Evolutionary conservation across 2,113 vertebrate species (phyloP), one percentile per base, ranked within the genome.

Genomic region (Platysternon megacephalum): DNA sequence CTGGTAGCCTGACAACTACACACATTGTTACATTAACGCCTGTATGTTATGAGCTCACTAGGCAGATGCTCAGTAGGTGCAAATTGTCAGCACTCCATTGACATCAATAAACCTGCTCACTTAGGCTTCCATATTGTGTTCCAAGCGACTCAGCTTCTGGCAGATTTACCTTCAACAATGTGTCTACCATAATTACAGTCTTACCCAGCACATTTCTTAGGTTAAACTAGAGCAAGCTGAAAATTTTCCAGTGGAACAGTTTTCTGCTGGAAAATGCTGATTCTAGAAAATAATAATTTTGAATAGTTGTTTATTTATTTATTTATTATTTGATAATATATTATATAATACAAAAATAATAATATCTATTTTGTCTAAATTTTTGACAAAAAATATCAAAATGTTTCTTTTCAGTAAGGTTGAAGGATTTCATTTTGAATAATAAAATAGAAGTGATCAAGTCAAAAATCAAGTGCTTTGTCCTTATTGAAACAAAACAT

Each of bases 101-200:
- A 48, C 87, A 42, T 48, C 48, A 86, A 51, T 53, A 3, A 2
- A 35, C 26, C 86, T 88, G 51, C 14, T 90, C 56, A 17, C 2
- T 17, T 1, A 2, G 55, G 48, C 35, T 78, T 21, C 79, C 29
- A 55, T 14, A 21, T 0, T n/a, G 2, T 21, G 44, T 52, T 80
- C 76, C 42, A 46, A 2, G 26, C 5, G 0, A 0, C 4, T 32
- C 80, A 28, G 80, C n/a, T 6, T 55, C 80, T 42, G 35, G n/a
- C 51, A 82, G 51, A 82, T 39, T 42, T 52, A 11, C 42, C 74
- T 76, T 53, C 72, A 19, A 35, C 6, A 24, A 0, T 2, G 82
- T 39, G 78, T 7, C 22, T 35, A 14, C 49, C 1, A 0, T 39
- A 65, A 49, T 6, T 13, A 48, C 32, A 1, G 0, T 22, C 79